Conservation (phyloP, 2,797 vertebrate species). For the Neoniphon sammara region DNA sequence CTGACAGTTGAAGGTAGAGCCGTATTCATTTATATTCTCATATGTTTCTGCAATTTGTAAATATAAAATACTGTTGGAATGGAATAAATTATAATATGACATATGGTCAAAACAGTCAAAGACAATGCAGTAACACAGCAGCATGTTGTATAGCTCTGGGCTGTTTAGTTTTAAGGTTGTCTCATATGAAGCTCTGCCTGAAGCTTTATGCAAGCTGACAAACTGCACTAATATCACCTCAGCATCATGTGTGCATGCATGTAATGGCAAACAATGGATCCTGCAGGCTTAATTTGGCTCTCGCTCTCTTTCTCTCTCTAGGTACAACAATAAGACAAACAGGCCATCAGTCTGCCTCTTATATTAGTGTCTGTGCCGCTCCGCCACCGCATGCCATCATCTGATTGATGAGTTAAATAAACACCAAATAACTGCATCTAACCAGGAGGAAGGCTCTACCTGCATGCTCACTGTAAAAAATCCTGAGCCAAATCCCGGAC, state of each 20-base stretch:
- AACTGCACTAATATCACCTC: conserved; percentile 22
- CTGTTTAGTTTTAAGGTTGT: background rate
- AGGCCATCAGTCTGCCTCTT: conserved; percentile 22
- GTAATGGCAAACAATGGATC: conserved; percentile 11
- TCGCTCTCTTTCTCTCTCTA: conserved; percentile 9
- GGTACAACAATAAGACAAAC: conserved; percentile 18
- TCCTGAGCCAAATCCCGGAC: background rate
- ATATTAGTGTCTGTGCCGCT: conserved; percentile 12
- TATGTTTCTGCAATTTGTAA: too few relatives aligned
- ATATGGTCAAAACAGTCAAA: background rate
- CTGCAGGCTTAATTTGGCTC: conserved; percentile 33
- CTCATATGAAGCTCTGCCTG: conserved; percentile 2
- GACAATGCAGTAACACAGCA: background rate
- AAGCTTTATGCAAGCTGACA: conserved; percentile 22
- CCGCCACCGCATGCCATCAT: conserved; percentile 14
- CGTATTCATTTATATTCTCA: too few relatives aligned
- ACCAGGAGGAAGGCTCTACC: conserved; percentile 22
- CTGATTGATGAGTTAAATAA: conserved; percentile 68
- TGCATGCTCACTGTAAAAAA: background rate
- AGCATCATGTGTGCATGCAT: background rate
- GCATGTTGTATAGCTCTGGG: background rate
- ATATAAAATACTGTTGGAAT: background rate
- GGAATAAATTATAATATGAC: background rate
- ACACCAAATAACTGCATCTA: conserved; percentile 10
- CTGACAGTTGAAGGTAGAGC: too few relatives aligned